Base-by-base conservation (phyloP, 2,888 invertebrate genomes). In the Biston betularia region DNA sequence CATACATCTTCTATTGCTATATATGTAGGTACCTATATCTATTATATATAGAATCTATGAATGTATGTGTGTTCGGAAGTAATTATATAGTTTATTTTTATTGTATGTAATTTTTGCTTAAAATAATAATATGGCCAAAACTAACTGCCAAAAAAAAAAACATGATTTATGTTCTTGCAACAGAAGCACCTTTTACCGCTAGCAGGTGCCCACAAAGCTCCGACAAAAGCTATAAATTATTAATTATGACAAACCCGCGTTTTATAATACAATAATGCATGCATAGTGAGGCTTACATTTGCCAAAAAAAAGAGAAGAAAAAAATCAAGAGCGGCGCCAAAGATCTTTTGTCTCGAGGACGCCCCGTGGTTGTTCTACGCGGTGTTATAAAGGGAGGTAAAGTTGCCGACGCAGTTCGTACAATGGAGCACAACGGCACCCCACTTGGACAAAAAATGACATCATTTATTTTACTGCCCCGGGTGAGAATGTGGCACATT, bases 381-480 rank as follows among this genome's bases (percentile, higher is more conserved):
- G 84, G 82, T 79, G 74, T 81, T 76, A 87, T 84, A 89, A 90
- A 87, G 86, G 76, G 78, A 82, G 78, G 83, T 77, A 82, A 85
- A 82, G 84, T 82, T 84, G 83, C 88, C 89, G 89, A 82, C 82
- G 80, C 85, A 84, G 85, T 78, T 74, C 69, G 76, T 84, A 86
- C 84, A 82, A 79, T 82, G 88, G 89, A 85, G 88, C 89, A 88
- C 91, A 84, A 80, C n/a, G 81, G 82, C 85, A 82, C 88, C 89
- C 89, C 84, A 86, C 79, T 82, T 83, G 82, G 86, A 92, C 92
- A 93, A 93, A 93, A 93, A 93, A 93, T 93, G 90, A 92, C 92
- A 91, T 93, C 93, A 93, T 93, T 93, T 92, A 93, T 93, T 92
- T 93, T 92, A 93, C 93, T 90, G 91, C 92, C 83, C 77, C 84